phyloP scores from a whole-genome alignment of 2,797 vertebrate genomes.

The Gambusia yucatana region DNA sequence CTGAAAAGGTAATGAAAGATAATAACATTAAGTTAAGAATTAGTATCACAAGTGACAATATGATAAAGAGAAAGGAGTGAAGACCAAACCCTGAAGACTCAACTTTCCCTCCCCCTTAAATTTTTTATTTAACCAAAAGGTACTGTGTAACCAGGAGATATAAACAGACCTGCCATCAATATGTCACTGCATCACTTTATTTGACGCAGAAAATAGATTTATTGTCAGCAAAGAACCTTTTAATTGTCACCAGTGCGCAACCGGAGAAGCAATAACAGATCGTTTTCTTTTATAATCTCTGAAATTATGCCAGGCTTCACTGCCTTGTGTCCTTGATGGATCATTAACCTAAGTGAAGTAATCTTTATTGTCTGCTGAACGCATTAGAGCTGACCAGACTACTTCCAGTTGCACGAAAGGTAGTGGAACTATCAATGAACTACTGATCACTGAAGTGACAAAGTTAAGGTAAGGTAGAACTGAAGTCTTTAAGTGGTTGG shows the following conservation, averaged over 20 bases:
- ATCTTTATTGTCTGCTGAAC: constrained; percentile 61
- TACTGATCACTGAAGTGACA: background rate
- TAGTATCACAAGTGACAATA: background rate
- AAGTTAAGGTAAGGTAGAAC: background rate
- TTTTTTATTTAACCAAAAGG: constrained; percentile 24
- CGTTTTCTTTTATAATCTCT: constrained; percentile 45
- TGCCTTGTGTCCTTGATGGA: constrained; percentile 69
- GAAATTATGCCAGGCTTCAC: constrained; percentile 29
- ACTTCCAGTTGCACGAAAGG: constrained; percentile 11
- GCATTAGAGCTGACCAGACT: constrained; percentile 22
- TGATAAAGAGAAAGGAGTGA: background rate
- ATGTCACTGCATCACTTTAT: constrained; percentile 6
- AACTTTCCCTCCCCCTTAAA: constrained; percentile 20
- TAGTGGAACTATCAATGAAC: constrained; percentile 13
- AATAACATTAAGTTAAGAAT: constrained; percentile 2
- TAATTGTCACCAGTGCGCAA: background rate
- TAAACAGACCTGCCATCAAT: constrained; percentile 3
- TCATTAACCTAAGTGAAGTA: constrained; percentile 78
- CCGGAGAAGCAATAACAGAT: background rate
- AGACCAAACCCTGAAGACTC: constrained; percentile 9
- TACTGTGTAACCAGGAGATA: constrained; percentile 34
- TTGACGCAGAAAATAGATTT: background rate
- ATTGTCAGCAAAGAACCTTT: background rate
- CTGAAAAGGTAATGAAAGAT: constrained; percentile 7
- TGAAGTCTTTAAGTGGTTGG: background rate